Base-by-base conservation (phyloP, 2,797 vertebrate genomes). In the Poeciliopsis paucimaculata region DNA sequence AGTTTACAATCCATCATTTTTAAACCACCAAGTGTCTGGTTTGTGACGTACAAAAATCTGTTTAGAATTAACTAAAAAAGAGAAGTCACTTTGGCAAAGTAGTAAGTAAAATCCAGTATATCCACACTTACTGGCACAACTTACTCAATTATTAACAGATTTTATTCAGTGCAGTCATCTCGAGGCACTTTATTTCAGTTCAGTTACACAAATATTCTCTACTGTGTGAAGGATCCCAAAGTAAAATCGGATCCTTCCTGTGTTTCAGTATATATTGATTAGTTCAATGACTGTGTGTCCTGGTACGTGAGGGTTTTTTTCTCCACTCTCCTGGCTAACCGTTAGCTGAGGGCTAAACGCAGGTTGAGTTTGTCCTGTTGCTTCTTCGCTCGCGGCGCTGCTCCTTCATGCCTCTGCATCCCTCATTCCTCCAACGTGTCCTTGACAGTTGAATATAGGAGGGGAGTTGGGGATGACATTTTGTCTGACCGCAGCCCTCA, bases 391-490 rank as follows among this genome's bases (percentile, higher is more conserved):
- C 64, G 81, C 4, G 73, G 80, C 84, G 18, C 49, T 28, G 53
- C 82, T 88, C 78, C 82, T 86, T 89, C 83, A 83, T 90, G 76
- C 81, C 73, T 86, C 81, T 79, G 77, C 81, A 71, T 77, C 46
- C 51, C 72, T 90, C 82, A 76, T 90, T 89, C 89, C 88, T 85
- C 80, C 82, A 85, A 78, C 87, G 73, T 81, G 73, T 85, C 95
- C 95, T 95, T 96, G 94, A 91, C 87, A 73, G 70, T 84, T 76
- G 84, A 90, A 87, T 75, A 53, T 77, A 47, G 75, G n/a, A 15
- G 73, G 77, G 81, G 83, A 82, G 83, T 84, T 76, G 74, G 18
- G 87, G 88, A 92, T 92, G 89, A 77, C 90, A 55, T 94, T 94
- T 89, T 90, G 72, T 85, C 82, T 85, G 84, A 92, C 90, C 90